These are phyloP conservation scores for Dissostichus mawsoni DNA, from an alignment of 2,113 vertebrate genomes.

Conservation along the genomic window DNA sequence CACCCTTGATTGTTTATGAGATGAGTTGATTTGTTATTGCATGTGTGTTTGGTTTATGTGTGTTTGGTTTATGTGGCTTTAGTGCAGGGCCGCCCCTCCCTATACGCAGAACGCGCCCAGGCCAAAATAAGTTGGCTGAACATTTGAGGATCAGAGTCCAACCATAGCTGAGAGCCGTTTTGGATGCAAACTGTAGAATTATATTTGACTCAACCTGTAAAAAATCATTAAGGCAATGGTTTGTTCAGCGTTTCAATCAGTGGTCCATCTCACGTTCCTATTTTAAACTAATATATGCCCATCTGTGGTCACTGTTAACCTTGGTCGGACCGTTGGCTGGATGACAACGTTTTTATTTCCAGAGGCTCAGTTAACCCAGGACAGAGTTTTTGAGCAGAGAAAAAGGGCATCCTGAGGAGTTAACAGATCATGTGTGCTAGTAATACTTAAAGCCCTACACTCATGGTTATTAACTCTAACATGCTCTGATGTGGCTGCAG, in stretches of 20 bases:
- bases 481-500: slow-evolving; percentile 51
- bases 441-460: background rate
- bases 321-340: slow-evolving; percentile 8
- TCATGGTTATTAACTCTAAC: slow-evolving; percentile 25
- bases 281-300: background rate
- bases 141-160: background rate
- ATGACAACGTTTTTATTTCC: slow-evolving; percentile 8
- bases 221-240: background rate
- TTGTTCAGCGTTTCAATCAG: background rate
- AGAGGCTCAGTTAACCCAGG: slow-evolving; percentile 1
- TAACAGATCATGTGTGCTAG: background rate
- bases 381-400: background rate
- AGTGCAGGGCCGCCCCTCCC: too few relatives aligned
- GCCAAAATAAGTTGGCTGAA: background rate
- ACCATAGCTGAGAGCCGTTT: background rate
- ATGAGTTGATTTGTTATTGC: too few relatives aligned
- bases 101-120: background rate
- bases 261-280: background rate
- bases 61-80: too few relatives aligned
- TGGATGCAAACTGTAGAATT: background rate
- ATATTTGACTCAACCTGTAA: background rate
- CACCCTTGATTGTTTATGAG: too few relatives aligned
- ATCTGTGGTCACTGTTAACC: slow-evolving; percentile 30
- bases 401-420: background rate
- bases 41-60: too few relatives aligned